Percentiles rank a stretch among this genome's conserved stretches.
Conservation (phyloP, 2,888 invertebrate species). For the Zeuzera pyrina region DNA sequence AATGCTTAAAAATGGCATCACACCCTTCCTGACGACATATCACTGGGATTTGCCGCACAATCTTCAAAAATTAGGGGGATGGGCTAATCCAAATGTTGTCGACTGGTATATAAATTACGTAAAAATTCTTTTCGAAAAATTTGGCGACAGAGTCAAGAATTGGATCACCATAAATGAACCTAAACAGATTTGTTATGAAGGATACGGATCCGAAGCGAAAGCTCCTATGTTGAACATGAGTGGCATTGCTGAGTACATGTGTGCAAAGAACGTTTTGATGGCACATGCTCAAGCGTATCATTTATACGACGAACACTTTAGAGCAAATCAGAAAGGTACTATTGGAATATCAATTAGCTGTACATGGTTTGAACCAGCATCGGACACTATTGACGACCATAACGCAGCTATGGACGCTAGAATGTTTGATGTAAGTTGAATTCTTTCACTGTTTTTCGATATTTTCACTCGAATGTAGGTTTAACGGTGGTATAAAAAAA, state of each 20-base stretch:
- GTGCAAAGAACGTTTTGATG: constrained; percentile 65
- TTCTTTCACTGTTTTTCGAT: background rate
- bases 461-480: background rate
- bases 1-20: constrained; percentile 66
- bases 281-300: constrained; percentile 69
- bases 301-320: constrained; percentile 40
- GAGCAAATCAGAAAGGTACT: constrained; percentile 28
- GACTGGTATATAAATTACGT: constrained; percentile 73
- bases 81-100: constrained; percentile 66
- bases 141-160: constrained; percentile 59
- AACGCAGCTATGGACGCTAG: constrained; percentile 67
- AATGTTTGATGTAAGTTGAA: constrained; percentile 63
- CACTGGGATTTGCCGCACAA: constrained; percentile 75
- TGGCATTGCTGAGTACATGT: constrained; percentile 65
- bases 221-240: constrained; percentile 47
- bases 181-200: constrained; percentile 41
- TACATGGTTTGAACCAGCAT: constrained; percentile 65
- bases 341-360: constrained; percentile 46
- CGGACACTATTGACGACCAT: constrained; percentile 54
- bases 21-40: constrained; percentile 73
- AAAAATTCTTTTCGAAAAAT: constrained; percentile 54
- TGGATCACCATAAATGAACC: constrained; percentile 77
- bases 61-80: constrained; percentile 73
- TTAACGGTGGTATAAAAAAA: background rate
- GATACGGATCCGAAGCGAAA: constrained; percentile 36